Evolutionary conservation across 2,888 invertebrate species (phyloP), one percentile per base, ranked within the genome.

Genomic region (Agrenia bidenticulata): DNA sequence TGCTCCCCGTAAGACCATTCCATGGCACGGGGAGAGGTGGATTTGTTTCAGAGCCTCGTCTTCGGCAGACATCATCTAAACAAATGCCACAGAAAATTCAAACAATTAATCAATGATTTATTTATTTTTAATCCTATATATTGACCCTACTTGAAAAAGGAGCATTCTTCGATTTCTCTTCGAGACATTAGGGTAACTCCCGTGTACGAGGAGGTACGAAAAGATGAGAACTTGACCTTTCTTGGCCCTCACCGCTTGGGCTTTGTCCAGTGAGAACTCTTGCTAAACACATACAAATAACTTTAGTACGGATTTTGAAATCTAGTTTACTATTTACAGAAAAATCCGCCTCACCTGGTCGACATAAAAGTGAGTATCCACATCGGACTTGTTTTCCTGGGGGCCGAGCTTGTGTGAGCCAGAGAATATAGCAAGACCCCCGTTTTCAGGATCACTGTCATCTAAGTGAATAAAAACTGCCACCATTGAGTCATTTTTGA

Each of bases 401-500:
- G 85, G 85, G 0, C 85, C 85, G 1, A 84, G 78, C 67, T 82
- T 83, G 76, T 85, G 85, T 17, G 85, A 85, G 0, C 85, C 85
- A 0, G 85, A 85, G 77, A 84, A 85, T 17, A 85, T 82, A 54
- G 82, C 83, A 37, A 86, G 78, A 0, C 85, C 85, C 0, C 85
- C 86, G 67, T 86, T 86, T 64, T 83, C 83, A 0, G 84, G 83
- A 11, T 81, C 81, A 0, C 84, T 82, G 42, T 83, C 84, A 64
- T 85, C 85, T 63, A 86, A 73, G 75, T 85, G 84, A 1, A 85
- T 77, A 72, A 86, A 85, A 0, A 84, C 83, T 1, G 85, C 85
- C 13, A 85, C 80, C 83, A 85, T 83, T 0, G 84, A 82, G 75
- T 85, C 82, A 1, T 84, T 83, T 73, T 84, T 80, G 76, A 81